Conservation (phyloP, 2,888 invertebrate genomes). For the Pheosia tremula region DNA sequence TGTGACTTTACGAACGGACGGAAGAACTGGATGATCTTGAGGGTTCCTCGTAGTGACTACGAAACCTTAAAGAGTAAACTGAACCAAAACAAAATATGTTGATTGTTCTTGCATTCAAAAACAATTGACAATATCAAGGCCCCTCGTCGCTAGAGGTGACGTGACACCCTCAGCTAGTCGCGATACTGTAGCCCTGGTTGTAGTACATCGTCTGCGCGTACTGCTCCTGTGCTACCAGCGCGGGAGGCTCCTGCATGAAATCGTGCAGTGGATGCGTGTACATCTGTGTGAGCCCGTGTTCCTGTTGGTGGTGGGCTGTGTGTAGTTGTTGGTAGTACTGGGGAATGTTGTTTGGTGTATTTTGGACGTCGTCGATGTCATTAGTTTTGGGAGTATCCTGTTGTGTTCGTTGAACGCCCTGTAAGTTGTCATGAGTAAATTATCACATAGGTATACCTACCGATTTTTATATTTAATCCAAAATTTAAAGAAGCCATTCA, state of each 20-base stretch:
- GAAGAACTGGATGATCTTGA: too few species aligned
- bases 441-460: too few species aligned
- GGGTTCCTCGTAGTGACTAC: too few species aligned
- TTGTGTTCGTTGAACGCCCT: constrained; percentile 24
- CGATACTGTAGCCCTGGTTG: constrained; percentile 53
- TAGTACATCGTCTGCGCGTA: constrained; percentile 56
- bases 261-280: constrained; percentile 21
- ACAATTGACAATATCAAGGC: constrained; percentile 14
- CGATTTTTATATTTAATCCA: too few species aligned
- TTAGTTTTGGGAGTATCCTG: constrained; percentile 45
- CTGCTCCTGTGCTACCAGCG: constrained; percentile 33
- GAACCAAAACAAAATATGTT: too few species aligned
- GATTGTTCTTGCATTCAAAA: too few species aligned
- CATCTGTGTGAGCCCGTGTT: constrained; percentile 14
- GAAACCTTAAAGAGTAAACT: background rate
- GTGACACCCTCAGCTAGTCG: constrained; percentile 60
- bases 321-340: constrained; percentile 60
- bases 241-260: constrained; percentile 25
- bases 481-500: too few species aligned
- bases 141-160: constrained; percentile 26
- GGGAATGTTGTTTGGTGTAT: constrained; percentile 34
- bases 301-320: constrained; percentile 18
- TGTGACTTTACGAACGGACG: too few species aligned
- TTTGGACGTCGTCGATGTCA: constrained; percentile 35
- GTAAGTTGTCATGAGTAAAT: constrained; percentile 10